Evolutionary conservation across 2,888 invertebrate species (phyloP).

Genomic region (Melieria crassipennis): DNA sequence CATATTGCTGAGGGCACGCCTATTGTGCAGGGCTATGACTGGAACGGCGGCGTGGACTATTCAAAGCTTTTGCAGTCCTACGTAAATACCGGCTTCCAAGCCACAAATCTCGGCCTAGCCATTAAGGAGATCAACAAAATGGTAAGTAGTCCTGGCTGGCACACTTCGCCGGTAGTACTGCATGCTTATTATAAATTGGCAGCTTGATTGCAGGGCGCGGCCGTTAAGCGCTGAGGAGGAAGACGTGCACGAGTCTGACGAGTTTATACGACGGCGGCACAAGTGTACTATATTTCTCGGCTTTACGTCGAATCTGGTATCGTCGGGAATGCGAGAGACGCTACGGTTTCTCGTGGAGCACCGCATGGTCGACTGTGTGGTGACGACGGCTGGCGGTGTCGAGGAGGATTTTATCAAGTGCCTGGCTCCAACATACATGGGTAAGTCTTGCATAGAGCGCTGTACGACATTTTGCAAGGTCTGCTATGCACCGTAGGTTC

Average conservation of each 20-base stretch:
- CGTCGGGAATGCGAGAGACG: constrained; percentile 92
- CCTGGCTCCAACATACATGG: constrained; percentile 91
- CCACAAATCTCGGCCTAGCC: constrained; percentile 92
- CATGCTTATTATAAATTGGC: constrained; percentile 27
- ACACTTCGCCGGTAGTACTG: not conserved
- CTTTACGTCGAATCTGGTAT: constrained; percentile 97
- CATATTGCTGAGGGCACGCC: constrained; percentile 75
- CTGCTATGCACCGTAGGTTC: constrained; percentile 65
- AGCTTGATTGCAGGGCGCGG: constrained; percentile 77
- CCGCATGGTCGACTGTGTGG: constrained; percentile 93
- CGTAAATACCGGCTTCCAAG: constrained; percentile 92
- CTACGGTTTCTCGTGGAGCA: constrained; percentile 87
- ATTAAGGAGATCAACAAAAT: constrained; percentile 92
- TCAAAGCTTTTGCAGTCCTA: constrained; percentile 84
- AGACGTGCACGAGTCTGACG: constrained; percentile 79
- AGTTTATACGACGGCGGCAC: constrained; percentile 78
- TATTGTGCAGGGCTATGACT: constrained; percentile 88
- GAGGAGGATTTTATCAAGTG: constrained; percentile 99
- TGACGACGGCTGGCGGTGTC: constrained; percentile 96
- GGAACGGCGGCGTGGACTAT: constrained; percentile 89
- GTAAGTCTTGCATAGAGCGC: constrained; percentile 59
- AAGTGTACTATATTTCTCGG: constrained; percentile 97
- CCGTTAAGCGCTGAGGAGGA: constrained; percentile 75
- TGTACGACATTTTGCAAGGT: not conserved
- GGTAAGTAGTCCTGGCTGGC: constrained; percentile 67